phyloP scores from a whole-genome alignment of 2,888 invertebrate genomes.

The Drosophila buzzatii region DNA sequence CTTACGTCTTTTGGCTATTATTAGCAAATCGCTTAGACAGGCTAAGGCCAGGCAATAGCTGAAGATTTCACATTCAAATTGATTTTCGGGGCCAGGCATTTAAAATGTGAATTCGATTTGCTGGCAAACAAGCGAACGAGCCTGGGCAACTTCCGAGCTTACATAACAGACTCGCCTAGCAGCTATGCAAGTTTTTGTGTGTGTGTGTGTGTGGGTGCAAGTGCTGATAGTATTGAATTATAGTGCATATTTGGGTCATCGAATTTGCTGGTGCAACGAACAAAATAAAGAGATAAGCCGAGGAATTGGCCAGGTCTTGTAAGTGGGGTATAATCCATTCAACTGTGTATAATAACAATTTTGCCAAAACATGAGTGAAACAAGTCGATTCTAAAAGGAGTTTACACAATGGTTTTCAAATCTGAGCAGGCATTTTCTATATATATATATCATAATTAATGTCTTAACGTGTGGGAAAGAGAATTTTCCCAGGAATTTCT shows the following conservation, averaged over 20 bases:
- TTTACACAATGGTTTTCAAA: background rate
- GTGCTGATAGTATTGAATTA: conserved; percentile 33
- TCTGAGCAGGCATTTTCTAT: no score
- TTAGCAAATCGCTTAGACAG: conserved; percentile 52
- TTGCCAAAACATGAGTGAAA: background rate
- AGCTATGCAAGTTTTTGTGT: conserved; percentile 12
- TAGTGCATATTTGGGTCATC: conserved; percentile 52
- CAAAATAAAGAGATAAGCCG: conserved; percentile 49
- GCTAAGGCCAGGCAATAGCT: conserved; percentile 31
- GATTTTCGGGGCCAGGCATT: conserved; percentile 59
- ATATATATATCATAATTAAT: no score
- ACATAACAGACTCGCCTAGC: conserved; percentile 30
- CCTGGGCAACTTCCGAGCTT: conserved; percentile 4
- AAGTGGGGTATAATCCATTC: conserved; percentile 21
- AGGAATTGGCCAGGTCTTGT: conserved; percentile 24
- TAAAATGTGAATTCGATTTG: conserved; percentile 51
- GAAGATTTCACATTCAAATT: conserved; percentile 44
- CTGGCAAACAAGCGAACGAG: conserved; percentile 4
- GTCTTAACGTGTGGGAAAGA: background rate
- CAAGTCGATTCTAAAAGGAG: background rate
- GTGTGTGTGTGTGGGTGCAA: background rate
- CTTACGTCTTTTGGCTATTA: conserved; percentile 64
- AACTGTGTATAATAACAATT: background rate
- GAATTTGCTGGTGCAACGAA: conserved; percentile 47
- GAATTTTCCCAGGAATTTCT: background rate